Conservation (phyloP, 2,888 invertebrate species). For the Callyntrura guangdongensis region DNA sequence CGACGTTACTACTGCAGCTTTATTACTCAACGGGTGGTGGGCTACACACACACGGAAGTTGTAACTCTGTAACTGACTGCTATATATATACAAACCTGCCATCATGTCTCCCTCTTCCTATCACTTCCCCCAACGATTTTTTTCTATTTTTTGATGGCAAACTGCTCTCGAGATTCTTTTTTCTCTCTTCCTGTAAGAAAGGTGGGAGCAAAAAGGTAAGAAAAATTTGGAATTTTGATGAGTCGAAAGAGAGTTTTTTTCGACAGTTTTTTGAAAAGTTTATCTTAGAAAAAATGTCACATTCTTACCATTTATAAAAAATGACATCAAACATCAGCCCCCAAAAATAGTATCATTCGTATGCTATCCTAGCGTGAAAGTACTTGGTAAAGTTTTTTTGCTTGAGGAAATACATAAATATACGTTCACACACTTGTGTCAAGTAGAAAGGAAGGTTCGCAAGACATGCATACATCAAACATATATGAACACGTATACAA, state of each 20-base stretch:
- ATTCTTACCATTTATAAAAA: conserved; percentile 35
- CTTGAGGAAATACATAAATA: conserved; percentile 26
- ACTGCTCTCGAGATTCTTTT: conserved; percentile 9
- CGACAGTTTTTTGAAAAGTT: conserved; percentile 53
- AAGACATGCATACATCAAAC: neutral
- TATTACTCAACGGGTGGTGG: conserved; percentile 1
- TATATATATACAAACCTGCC: conserved; percentile 19
- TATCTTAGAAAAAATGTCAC: conserved; percentile 35
- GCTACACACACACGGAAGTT: conserved; percentile 43
- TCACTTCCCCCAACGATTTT: conserved; percentile 1
- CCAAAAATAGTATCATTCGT: conserved; percentile 18
- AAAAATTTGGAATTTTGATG: conserved; percentile 53
- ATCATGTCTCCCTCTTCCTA: neutral
- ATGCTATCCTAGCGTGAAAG: neutral
- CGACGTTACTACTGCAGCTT: neutral
- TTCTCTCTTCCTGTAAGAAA: neutral
- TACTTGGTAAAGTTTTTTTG: neutral
- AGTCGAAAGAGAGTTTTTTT: conserved; percentile 33
- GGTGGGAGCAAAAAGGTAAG: conserved; percentile 38
- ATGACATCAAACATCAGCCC: conserved; percentile 42
- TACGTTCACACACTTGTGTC: conserved; percentile 48
- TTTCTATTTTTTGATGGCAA: conserved; percentile 41
- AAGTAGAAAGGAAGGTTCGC: neutral
- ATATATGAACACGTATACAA: neutral
- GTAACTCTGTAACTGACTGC: conserved; percentile 33